Conservation (phyloP, 2,113 vertebrate genomes). For the Thunnus maccoyii region DNA sequence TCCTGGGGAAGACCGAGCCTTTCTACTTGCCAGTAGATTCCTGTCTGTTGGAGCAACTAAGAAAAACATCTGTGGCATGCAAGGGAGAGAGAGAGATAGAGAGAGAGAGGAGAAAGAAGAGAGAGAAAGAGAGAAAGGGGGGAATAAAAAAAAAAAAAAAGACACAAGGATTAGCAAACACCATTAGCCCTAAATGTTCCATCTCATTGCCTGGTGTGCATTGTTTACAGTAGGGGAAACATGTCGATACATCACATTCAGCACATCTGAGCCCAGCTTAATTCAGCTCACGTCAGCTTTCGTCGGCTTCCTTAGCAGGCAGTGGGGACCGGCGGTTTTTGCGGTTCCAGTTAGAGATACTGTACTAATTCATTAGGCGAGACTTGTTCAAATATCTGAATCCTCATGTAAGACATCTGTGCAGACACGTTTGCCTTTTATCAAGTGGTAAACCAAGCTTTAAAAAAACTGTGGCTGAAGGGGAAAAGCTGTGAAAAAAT, state of each 20-base stretch:
- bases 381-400: slow-evolving; percentile 84
- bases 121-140: slow-evolving; percentile 11
- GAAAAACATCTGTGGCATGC: slow-evolving; percentile 99
- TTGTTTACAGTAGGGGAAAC: slow-evolving; percentile 95
- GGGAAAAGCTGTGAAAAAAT: slow-evolving; percentile 85
- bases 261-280: slow-evolving; percentile 74
- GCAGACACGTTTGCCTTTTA: slow-evolving; percentile 90
- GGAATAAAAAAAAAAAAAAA: slow-evolving; percentile 76
- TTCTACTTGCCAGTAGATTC: slow-evolving; percentile 99
- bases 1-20: slow-evolving; percentile 97
- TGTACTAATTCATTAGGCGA: slow-evolving; percentile 91
- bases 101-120: slow-evolving; percentile 62
- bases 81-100: slow-evolving; percentile 76
- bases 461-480: slow-evolving; percentile 79
- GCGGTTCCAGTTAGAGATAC: slow-evolving; percentile 92
- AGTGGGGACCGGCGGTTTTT: slow-evolving; percentile 70
- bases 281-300: slow-evolving; percentile 87
- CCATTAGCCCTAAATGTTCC: slow-evolving; percentile 95
- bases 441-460: slow-evolving; percentile 91
- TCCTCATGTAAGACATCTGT: slow-evolving; percentile 83
- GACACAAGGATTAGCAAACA: slow-evolving; percentile 97
- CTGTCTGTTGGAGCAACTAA: slow-evolving; percentile 99
- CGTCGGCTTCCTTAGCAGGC: slow-evolving; percentile 23
- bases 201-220: slow-evolving; percentile 93
- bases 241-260: slow-evolving; percentile 92